Evolutionary conservation across 2,113 vertebrate species (phyloP), one percentile per base, ranked within the genome.

Genomic region (Anseranas semipalmata): DNA sequence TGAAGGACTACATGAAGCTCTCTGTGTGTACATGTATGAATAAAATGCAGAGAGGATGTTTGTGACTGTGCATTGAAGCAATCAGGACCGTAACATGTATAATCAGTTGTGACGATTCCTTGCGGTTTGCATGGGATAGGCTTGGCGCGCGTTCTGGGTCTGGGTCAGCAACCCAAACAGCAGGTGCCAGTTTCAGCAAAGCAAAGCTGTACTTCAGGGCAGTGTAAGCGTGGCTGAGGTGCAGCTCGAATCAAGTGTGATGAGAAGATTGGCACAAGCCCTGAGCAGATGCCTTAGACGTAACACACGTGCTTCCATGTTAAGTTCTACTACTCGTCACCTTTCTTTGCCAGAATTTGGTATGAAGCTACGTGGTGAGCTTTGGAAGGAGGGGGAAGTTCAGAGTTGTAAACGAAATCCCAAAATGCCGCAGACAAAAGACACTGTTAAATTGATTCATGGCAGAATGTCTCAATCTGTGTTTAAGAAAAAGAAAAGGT

Each of bases 401-500:
- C 53, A 5, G 12, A 6, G 28, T 53, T 76, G 70, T 70, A 66
- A 85, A 90, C 46, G 89, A 87, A 93, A 82, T 41, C 77, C 43
- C 32, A 14, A 90, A 95, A 74, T 75, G 88, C 78, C 78, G 82
- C 32, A 67, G 75, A 93, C 87, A 97, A 97, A 95, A 74, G 72
- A 68, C 52, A 22, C 53, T 39, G 79, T n/a, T 97, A 35, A 60
- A 56, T 21, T 93, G 94, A 93, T 90, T 93, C 72, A 92, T 78
- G 77, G 66, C 55, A 88, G 77, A 78, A 62, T 25, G 41, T 87
- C 89, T 90, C 52, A 41, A 43, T 87, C 83, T 56, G 65, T 73
- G 80, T 32, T 85, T 78, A 83, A 87, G 93, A 75, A 97, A 91
- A 96, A 76, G 90, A 74, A 87, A 93, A 93, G 73, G 77, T 93